These are phyloP conservation scores for Thomomys bottae DNA, from an alignment of 2,113 vertebrate genomes.

Conservation along the genomic window DNA sequence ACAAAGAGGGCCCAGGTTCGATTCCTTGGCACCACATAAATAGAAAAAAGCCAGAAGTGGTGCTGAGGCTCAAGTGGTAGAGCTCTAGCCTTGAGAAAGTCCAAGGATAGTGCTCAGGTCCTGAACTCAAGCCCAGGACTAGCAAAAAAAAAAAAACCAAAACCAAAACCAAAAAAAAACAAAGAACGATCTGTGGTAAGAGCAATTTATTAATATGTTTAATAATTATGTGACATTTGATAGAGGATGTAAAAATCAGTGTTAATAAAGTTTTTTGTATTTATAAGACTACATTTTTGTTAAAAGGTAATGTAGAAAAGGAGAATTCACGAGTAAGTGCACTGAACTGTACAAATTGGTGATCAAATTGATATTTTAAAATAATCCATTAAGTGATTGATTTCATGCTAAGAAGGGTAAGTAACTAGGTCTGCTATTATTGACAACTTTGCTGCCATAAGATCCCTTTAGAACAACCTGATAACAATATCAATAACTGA, in stretches of 20 bases:
- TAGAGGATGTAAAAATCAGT: too few relatives aligned
- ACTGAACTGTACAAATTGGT: not conserved
- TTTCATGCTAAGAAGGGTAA: conserved; percentile 52
- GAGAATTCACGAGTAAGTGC: not conserved
- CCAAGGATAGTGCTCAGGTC: too few relatives aligned
- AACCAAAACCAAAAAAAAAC: too few relatives aligned
- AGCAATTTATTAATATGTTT: conserved; percentile 7
- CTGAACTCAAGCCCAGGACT: too few relatives aligned
- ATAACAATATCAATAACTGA: conserved; percentile 19
- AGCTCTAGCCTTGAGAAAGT: too few relatives aligned
- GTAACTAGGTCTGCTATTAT: conserved; percentile 33
- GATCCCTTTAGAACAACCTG: conserved; percentile 5
- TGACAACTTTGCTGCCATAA: conserved; percentile 20
- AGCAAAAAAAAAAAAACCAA: too few relatives aligned
- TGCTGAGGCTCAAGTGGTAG: too few relatives aligned
- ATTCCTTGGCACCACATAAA: too few relatives aligned
- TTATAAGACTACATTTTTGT: not conserved
- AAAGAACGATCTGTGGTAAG: too few relatives aligned
- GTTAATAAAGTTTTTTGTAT: not conserved
- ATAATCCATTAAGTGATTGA: not conserved
- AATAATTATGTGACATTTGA: not conserved
- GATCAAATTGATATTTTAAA: conserved; percentile 45
- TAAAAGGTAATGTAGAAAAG: not conserved
- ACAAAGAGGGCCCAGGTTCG: too few relatives aligned
- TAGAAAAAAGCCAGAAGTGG: too few relatives aligned